phyloP scores from a whole-genome alignment of 1,140 invertebrate species.

The Eriosoma lanigerum region DNA sequence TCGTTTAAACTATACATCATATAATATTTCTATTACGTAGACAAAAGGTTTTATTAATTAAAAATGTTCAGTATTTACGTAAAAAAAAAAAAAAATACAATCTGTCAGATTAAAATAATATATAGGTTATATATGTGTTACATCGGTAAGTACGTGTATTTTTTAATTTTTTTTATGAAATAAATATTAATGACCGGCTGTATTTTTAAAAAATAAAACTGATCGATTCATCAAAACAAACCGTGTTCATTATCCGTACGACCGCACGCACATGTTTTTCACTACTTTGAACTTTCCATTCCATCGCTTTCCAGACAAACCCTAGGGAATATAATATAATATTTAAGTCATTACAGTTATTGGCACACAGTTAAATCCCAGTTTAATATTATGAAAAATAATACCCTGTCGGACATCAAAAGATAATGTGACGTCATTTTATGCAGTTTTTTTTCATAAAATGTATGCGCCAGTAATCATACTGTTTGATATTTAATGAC shows the following conservation, averaged over 20 bases:
- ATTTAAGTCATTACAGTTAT: neutral
- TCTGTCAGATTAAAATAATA: neutral
- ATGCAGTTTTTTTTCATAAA: too few species aligned
- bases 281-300: neutral
- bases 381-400: neutral
- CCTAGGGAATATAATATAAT: neutral
- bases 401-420: neutral
- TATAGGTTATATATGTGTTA: too few species aligned
- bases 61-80: conserved; percentile 7
- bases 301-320: neutral
- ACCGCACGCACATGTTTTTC: conserved; percentile 7
- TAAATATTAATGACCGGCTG: neutral
- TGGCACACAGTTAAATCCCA: neutral
- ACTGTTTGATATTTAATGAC: too few species aligned
- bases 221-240: conserved; percentile 18
- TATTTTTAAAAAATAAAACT: neutral
- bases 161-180: neutral
- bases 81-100: neutral
- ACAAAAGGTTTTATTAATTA: conserved; percentile 5
- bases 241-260: conserved; percentile 18
- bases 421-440: neutral
- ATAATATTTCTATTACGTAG: too few species aligned
- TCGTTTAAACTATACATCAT: neutral
- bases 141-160: neutral
- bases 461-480: too few species aligned